phyloP scores from a whole-genome alignment of 2,113 vertebrate genomes.

The Agapornis roseicollis region DNA sequence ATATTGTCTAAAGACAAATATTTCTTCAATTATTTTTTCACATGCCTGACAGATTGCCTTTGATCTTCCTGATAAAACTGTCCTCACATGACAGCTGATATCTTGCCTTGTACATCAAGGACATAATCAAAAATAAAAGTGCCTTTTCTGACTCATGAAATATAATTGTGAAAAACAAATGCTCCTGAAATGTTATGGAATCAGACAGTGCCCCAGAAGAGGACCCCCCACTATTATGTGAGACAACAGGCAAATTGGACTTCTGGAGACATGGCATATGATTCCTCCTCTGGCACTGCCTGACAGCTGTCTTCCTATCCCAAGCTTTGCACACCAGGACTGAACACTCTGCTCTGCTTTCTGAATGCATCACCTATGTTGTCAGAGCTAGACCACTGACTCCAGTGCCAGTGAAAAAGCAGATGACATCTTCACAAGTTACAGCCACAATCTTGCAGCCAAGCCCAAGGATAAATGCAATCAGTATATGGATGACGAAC shows the following conservation, averaged over 20 bases:
- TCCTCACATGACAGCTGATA: neutral
- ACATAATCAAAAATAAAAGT: neutral
- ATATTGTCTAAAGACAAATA: neutral
- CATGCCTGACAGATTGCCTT: neutral
- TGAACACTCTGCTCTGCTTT: neutral
- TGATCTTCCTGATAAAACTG: conserved; percentile 7
- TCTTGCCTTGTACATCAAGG: neutral
- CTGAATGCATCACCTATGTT: neutral
- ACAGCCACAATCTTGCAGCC: neutral
- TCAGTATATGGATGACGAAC: neutral
- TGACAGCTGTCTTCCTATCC: neutral
- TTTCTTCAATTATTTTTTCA: neutral
- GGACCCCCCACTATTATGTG: neutral
- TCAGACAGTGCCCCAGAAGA: neutral
- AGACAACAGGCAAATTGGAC: neutral
- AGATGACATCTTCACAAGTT: neutral
- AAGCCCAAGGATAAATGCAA: conserved; percentile 14
- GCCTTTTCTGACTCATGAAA: neutral
- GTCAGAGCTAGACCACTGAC: neutral
- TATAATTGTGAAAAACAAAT: neutral
- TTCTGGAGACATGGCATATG: neutral
- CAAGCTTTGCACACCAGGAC: neutral
- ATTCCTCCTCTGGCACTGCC: neutral
- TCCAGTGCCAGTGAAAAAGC: neutral
- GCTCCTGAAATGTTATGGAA: neutral